These are phyloP conservation scores for Eupeodes latifasciatus DNA, from an alignment of 2,888 invertebrate species.

Conservation along the genomic window DNA sequence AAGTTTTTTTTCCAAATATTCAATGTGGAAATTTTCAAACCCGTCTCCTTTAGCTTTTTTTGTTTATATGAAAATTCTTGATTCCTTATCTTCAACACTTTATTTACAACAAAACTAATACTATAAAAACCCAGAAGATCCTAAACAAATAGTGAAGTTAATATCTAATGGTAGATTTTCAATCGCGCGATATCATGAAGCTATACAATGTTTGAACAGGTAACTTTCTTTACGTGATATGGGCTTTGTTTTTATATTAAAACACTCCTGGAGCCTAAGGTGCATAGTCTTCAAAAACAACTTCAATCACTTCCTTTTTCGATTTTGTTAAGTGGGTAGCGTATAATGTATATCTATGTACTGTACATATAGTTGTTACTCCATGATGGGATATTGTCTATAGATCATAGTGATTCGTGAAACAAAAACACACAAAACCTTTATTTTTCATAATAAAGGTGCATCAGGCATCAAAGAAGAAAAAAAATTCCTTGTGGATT, in stretches of 20 bases:
- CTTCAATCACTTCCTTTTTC: constrained; percentile 52
- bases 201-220: not conserved
- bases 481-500: not conserved
- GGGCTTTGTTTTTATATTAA: constrained; percentile 46
- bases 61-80: too few species aligned
- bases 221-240: not conserved
- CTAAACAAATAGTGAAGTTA: too few species aligned
- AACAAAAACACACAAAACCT: not conserved
- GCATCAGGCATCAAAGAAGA: not conserved
- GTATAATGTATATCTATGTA: not conserved
- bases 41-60: too few species aligned
- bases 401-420: constrained; percentile 21
- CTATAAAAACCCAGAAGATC: too few species aligned
- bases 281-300: constrained; percentile 65
- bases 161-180: not conserved
- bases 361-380: constrained; percentile 10
- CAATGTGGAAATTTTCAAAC: too few species aligned
- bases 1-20: too few species aligned
- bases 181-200: not conserved
- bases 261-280: not conserved
- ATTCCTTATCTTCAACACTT: too few species aligned
- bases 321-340: constrained; percentile 25
- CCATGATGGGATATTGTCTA: constrained; percentile 24
- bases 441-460: not conserved
- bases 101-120: too few species aligned